phyloP scores from a whole-genome alignment of 2,888 invertebrate species.

The Griposia aprilina region DNA sequence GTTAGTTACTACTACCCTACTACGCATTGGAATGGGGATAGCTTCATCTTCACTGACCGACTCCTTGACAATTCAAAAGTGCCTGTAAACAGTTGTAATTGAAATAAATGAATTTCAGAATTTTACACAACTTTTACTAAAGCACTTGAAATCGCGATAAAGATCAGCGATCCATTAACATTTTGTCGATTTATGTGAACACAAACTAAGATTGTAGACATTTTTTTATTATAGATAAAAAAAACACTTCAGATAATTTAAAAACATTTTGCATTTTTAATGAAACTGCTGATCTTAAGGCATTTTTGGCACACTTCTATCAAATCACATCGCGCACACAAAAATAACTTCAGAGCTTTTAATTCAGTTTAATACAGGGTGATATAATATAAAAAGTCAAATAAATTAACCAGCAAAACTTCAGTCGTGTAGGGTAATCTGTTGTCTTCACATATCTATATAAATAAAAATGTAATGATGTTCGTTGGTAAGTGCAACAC shows the following conservation, averaged over 20 bases:
- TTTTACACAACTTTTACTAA: too few species aligned
- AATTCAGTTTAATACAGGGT: not conserved
- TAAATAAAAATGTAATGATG: too few species aligned
- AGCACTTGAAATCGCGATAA: not conserved
- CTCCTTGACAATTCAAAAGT: too few species aligned
- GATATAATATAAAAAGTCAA: not conserved
- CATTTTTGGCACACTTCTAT: constrained; percentile 13
- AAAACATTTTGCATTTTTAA: not conserved
- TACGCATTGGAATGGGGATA: too few species aligned
- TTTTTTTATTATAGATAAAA: not conserved
- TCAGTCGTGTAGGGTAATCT: not conserved
- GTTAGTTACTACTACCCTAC: too few species aligned
- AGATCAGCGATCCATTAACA: not conserved
- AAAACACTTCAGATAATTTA: not conserved
- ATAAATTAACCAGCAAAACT: not conserved
- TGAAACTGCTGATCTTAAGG: too few species aligned
- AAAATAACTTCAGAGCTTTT: not conserved
- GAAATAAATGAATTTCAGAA: too few species aligned
- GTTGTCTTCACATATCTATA: not conserved
- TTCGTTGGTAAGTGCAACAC: too few species aligned
- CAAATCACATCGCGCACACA: not conserved
- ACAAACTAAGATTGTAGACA: not conserved
- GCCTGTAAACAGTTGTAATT: too few species aligned
- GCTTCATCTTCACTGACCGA: too few species aligned
- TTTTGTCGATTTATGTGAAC: not conserved